Base-by-base conservation (phyloP, 1,140 invertebrate genomes). In the Plodia interpunctella region DNA sequence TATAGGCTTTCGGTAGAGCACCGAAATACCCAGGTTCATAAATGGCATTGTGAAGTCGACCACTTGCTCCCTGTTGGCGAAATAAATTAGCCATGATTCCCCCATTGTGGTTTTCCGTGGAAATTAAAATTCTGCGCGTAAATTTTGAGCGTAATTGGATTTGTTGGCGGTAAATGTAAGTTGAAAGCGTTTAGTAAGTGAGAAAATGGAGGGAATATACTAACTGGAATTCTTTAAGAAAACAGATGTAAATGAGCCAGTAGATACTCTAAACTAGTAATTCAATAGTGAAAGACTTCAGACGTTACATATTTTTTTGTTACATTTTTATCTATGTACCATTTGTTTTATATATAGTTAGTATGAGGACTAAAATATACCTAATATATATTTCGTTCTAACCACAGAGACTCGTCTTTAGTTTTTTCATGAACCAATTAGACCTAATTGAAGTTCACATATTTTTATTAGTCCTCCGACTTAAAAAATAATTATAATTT, bases 1-100 rank as follows among this genome's bases (percentile, higher is more conserved):
- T 58, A 95, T 94, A 0, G 97, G 96, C 76, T 97, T 97, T 56
- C 96, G 92, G 87, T 97, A 97, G n/a, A 98, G 88, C 80, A 98
- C 98, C 20, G 96, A 97, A 57, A 98, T 96, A 10, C 96, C 97
- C 56, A 98, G 91, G 88, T 98, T 97, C 97, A 98, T 98, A 80
- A 98, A 98, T 0, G 97, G 97, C 93, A 97, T 97, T 8, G 97
- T 98, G 80, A 98, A 98, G 86, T 98, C 97, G 2, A 98, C 96
- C 3, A 95, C 96, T 89, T 96, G 93, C 60, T 91, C 90, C 71
- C 90, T 91, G 80, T 44, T 44, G 38, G 38, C 5, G 38, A 44
- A 44, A 44, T 44, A 44, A 44, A 44, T 44, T 15, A 44, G 38
- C 38, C 38, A 44, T 15, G 13, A 15, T 44, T 44, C 38, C 5